Evolutionary conservation across 2,888 invertebrate genomes (phyloP).

Genomic region (Cylindroiulus punctatus): DNA sequence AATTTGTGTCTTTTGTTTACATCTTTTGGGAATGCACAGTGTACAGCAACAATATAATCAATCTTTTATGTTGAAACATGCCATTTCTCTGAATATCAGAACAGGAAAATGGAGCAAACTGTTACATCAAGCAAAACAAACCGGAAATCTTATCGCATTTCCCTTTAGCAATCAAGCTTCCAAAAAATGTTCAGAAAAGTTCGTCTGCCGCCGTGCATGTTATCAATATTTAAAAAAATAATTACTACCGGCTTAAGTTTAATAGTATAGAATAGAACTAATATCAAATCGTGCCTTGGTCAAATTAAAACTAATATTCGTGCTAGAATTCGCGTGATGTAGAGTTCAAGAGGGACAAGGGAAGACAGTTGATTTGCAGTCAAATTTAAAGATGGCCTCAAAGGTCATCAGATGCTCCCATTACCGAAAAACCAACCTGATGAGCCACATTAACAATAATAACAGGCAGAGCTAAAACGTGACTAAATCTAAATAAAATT

Average conservation of each 20-base stretch:
- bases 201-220: too few relatives aligned
- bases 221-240: too few relatives aligned
- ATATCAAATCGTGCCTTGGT: background rate
- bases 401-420: constrained; percentile 10
- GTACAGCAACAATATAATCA: background rate
- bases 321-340: background rate
- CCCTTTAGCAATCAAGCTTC: background rate
- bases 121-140: background rate
- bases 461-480: background rate
- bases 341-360: background rate
- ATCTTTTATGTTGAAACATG: background rate
- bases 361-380: background rate
- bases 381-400: background rate
- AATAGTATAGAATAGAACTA: too few relatives aligned
- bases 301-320: too few relatives aligned
- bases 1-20: background rate
- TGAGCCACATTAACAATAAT: background rate
- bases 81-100: background rate
- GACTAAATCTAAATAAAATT: background rate
- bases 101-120: background rate
- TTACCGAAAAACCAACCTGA: background rate
- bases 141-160: constrained; percentile 43
- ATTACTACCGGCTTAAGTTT: too few relatives aligned
- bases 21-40: background rate
- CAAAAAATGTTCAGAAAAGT: background rate